Evolutionary conservation across 2,888 invertebrate species (phyloP).

Genomic region (Eupithecia vulgata): DNA sequence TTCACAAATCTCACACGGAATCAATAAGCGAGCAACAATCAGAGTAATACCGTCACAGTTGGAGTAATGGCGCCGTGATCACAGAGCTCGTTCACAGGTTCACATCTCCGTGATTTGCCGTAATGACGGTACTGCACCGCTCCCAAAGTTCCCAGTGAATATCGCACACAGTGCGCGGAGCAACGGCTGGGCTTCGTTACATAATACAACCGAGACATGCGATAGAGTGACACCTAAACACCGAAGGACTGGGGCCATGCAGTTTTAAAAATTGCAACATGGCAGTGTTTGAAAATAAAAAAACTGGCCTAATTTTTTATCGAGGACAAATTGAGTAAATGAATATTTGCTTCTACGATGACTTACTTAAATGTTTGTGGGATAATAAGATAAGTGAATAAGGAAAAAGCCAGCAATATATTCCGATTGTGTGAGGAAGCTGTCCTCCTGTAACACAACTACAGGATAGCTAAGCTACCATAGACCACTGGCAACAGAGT

Average conservation of each 20-base stretch:
- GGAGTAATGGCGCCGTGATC: slow-evolving; percentile 20
- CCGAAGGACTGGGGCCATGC: not conserved
- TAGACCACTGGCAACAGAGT: too few species aligned
- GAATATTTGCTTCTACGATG: too few species aligned
- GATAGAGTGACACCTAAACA: not conserved
- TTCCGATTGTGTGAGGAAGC: too few species aligned
- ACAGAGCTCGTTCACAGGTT: slow-evolving; percentile 27
- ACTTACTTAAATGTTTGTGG: too few species aligned
- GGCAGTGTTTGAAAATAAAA: not conserved
- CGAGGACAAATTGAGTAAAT: not conserved
- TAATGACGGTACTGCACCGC: slow-evolving; percentile 27
- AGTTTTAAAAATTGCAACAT: not conserved
- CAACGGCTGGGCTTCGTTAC: not conserved
- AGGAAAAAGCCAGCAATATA: too few species aligned
- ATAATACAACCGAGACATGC: too few species aligned
- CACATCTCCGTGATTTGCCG: slow-evolving; percentile 27
- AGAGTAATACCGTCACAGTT: not conserved
- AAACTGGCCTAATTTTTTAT: not conserved
- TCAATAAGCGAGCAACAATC: not conserved
- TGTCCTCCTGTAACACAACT: too few species aligned
- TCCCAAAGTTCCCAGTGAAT: slow-evolving; percentile 25
- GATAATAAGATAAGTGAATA: not conserved
- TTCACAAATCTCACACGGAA: not conserved
- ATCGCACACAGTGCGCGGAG: not conserved
- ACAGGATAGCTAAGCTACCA: too few species aligned